Percentiles rank a stretch among this genome's conserved stretches.
phyloP scores from a whole-genome alignment of 37 sponge, comb jelly and placozoan species.

The Tethya wilhelma region DNA sequence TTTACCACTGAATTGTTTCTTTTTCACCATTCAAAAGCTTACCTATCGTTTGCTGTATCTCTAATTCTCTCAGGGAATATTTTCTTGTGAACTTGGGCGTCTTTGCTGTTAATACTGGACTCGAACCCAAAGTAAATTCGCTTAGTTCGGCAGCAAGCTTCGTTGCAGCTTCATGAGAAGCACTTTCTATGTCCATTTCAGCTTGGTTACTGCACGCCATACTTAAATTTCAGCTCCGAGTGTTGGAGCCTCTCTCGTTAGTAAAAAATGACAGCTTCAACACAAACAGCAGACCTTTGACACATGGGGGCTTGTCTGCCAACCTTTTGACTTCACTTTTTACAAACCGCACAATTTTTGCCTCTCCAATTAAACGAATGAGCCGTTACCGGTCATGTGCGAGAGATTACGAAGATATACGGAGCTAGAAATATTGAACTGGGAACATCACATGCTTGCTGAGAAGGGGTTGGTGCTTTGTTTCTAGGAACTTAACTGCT shows the following conservation, averaged over 20 bases:
- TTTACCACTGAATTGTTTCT: too few species aligned
- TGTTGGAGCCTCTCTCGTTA: too few species aligned
- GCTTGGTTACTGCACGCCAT: too few species aligned
- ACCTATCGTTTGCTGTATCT: slow-evolving; percentile 84
- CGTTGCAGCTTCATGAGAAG: too few species aligned
- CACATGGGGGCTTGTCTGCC: too few species aligned
- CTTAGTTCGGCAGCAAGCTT: slow-evolving; percentile 58
- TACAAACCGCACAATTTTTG: not conserved
- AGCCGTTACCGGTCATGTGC: not conserved
- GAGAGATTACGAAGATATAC: not conserved
- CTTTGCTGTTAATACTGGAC: slow-evolving; percentile 12
- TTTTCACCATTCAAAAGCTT: slow-evolving; percentile 10
- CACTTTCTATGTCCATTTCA: too few species aligned
- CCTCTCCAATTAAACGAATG: not conserved
- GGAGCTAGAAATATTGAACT: not conserved
- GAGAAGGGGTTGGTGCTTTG: not conserved
- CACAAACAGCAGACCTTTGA: too few species aligned
- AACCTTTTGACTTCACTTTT: not conserved
- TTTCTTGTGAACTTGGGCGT: slow-evolving; percentile 32
- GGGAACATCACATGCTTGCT: not conserved
- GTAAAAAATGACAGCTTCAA: too few species aligned
- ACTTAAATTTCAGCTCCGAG: too few species aligned
- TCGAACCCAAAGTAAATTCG: slow-evolving; percentile 56
- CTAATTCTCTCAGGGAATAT: slow-evolving; percentile 61
- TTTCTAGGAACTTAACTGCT: not conserved